Evolutionary conservation across 1,140 invertebrate genomes (phyloP), one percentile per base, ranked within the genome.

Genomic region (Drosophila tristis): DNA sequence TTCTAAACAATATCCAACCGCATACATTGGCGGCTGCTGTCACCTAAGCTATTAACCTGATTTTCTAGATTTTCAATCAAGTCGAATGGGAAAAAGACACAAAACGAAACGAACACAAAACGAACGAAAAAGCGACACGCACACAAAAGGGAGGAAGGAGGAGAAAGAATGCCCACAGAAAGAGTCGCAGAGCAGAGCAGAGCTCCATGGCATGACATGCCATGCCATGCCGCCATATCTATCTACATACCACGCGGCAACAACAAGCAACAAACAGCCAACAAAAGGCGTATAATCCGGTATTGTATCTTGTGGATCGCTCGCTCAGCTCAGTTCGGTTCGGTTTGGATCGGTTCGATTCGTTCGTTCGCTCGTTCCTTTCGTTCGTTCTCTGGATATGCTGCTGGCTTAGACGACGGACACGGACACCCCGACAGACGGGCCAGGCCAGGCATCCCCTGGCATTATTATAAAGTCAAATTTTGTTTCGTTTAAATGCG

Each of bases 31-130:
- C 82, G 76, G 75, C 74, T 79, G 80, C 89, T 90, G 89, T 90
- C 89, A 90, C 89, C 89, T 82, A 80, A 90, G 89, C 89, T 87
- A 90, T 90, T 90, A 90, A 90, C 89, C 89, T 90, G 89, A 90
- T 90, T 90, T 90, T 90, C 89, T 80, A 90, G 80, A 90, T 91
- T 90, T 90, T 90, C 89, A 91, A 90, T 90, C 89, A 90, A 90
- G 80, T 85, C 90, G 90, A 84, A 82, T 59, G 44, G 74, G 75
- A 75, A 61, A 35, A 75, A 68, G 74, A 59, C 82, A 73, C 78
- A 89, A 62, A 74, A 66, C 51, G 82, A 80, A 77, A 57, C 45
- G 61, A 76, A 79, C 58, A 49, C 31, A 29, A 77, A 56, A 79
- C 78, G 7, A 61, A 78, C 55, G 60, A 50, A 87, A 66, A 80